Evolutionary conservation across 2,113 vertebrate species (phyloP).

Genomic region (Sterrhoptilus dennistouni): DNA sequence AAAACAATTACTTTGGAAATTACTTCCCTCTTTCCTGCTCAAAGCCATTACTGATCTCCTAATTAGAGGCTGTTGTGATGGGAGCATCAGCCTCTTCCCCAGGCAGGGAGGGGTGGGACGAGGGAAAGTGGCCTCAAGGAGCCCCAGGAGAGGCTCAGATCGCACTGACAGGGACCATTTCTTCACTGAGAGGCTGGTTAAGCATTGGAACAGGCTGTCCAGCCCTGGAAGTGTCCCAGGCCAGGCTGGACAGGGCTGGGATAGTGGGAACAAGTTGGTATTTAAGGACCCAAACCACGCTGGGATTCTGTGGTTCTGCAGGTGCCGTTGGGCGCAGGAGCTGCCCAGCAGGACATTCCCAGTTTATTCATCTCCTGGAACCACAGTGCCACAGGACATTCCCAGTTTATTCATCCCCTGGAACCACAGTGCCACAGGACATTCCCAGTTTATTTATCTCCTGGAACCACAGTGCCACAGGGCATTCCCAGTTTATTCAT

Average conservation of each 20-base stretch:
- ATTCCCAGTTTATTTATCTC: no score
- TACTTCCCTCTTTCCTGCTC: not conserved
- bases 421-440: no score
- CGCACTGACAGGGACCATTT: rapidly evolving
- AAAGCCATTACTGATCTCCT: not conserved
- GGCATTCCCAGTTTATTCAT: not conserved
- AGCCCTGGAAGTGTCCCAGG: not conserved
- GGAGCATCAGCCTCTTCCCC: not conserved
- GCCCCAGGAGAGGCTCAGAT: not conserved
- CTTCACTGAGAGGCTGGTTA: not conserved
- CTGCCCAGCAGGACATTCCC: not conserved
- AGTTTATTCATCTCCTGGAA: not conserved
- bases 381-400: not conserved
- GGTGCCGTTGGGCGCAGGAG: not conserved
- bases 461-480: not conserved
- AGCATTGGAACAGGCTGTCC: not conserved
- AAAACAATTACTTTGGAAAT: not conserved
- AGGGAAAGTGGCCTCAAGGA: not conserved
- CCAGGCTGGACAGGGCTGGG: not conserved
- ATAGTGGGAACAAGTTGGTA: rapidly evolving
- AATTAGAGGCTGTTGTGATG: rapidly evolving
- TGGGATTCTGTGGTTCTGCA: rapidly evolving
- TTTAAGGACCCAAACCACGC: no score
- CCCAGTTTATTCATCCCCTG: not conserved
- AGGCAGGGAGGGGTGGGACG: not conserved